These are phyloP conservation scores for Scaptomyza caliginosa DNA, from an alignment of 2,888 invertebrate species.

Conservation along the genomic window DNA sequence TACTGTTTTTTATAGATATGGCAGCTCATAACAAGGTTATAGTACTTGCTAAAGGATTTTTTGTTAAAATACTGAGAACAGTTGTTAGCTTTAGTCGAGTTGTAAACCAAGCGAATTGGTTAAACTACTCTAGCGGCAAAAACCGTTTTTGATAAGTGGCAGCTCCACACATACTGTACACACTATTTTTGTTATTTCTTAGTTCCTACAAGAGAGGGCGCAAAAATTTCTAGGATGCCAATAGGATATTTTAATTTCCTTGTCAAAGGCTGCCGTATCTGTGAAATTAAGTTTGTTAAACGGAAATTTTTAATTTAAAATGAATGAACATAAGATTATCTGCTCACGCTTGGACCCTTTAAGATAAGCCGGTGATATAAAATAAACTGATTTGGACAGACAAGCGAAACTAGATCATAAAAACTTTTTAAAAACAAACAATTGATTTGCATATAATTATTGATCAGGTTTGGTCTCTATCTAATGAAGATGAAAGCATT, in stretches of 20 bases:
- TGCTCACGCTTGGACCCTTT: background rate
- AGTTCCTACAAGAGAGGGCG: background rate
- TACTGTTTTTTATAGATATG: background rate
- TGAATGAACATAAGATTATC: background rate
- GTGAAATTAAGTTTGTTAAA: background rate
- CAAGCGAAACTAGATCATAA: constrained; percentile 36
- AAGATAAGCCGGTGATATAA: background rate
- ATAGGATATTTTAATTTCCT: background rate
- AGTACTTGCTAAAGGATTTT: background rate
- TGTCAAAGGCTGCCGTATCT: background rate
- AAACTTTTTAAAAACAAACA: background rate
- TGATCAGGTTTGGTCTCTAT: constrained; percentile 36
- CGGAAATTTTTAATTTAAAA: background rate
- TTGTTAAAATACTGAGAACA: background rate
- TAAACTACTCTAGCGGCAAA: background rate
- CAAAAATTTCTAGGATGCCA: background rate
- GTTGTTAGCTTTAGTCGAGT: background rate
- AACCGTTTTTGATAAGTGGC: background rate
- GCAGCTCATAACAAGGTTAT: background rate
- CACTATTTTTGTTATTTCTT: background rate
- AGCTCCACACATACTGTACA: background rate
- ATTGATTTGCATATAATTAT: constrained; percentile 38
- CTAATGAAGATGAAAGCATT: constrained; percentile 6
- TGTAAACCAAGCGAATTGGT: background rate
- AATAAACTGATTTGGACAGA: constrained; percentile 6